phyloP scores from a whole-genome alignment of 2,888 invertebrate species.

The Oscheius sp. region DNA sequence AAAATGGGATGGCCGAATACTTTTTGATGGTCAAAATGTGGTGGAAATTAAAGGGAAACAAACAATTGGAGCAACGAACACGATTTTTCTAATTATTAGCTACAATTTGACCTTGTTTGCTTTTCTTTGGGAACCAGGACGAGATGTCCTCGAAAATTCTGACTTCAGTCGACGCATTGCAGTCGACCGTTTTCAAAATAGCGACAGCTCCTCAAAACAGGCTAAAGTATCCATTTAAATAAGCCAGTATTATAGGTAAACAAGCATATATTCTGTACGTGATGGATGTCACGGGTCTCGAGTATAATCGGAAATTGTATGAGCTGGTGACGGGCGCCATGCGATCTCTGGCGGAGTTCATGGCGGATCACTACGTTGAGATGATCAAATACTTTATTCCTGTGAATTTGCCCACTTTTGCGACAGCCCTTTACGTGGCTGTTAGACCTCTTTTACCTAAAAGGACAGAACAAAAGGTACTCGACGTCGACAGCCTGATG shows the following conservation, averaged over 20 bases:
- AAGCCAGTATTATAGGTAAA: constrained; percentile 58
- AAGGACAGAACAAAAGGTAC: constrained; percentile 65
- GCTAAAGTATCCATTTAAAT: no score
- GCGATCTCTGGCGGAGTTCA: constrained; percentile 65
- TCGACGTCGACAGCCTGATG: neutral
- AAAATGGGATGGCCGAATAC: neutral
- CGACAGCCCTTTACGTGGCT: constrained; percentile 61
- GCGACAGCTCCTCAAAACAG: no score
- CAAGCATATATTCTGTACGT: constrained; percentile 69
- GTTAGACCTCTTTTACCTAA: constrained; percentile 68
- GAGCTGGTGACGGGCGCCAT: constrained; percentile 65
- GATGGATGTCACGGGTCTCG: constrained; percentile 67
- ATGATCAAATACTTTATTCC: constrained; percentile 68
- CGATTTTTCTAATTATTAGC: no score
- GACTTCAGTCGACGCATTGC: no score
- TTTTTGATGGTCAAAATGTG: neutral
- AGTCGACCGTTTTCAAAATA: no score
- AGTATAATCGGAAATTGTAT: constrained; percentile 65
- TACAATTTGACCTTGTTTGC: no score
- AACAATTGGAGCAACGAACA: no score
- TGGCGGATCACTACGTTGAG: constrained; percentile 70
- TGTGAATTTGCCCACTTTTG: constrained; percentile 65
- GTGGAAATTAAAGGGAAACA: no score
- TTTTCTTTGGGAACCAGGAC: no score
- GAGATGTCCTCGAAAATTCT: no score